A percentile compares a stretch with the other conserved stretches of the same genome.
phyloP scores from a whole-genome alignment of 2,113 vertebrate species.

The Carollia perspicillata region DNA sequence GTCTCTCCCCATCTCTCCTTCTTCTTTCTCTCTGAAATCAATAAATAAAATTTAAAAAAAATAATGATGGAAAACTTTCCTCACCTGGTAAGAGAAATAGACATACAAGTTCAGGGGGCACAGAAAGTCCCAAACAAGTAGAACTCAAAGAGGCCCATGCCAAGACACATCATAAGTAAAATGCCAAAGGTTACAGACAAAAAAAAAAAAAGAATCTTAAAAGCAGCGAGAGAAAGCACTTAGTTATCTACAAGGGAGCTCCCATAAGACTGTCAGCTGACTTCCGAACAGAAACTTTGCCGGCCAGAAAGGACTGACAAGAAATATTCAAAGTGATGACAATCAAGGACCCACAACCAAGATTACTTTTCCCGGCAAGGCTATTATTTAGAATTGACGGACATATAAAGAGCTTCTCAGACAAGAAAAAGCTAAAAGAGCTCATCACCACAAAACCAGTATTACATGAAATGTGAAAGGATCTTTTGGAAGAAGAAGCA shows the following conservation, averaged over 20 bases:
- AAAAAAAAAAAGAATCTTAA: neutral
- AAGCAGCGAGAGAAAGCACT: neutral
- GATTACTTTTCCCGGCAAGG: too few species aligned
- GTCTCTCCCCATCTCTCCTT: neutral
- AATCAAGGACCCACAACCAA: neutral
- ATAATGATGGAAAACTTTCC: neutral
- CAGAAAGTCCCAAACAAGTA: neutral
- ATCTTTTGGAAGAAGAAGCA: neutral
- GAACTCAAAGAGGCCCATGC: neutral
- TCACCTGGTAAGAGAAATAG: neutral
- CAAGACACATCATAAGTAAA: neutral
- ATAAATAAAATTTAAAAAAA: neutral
- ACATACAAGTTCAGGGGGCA: neutral
- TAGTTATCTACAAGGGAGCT: neutral
- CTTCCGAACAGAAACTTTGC: neutral
- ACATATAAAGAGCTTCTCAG: neutral
- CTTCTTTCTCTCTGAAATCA: neutral
- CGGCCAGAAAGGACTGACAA: neutral
- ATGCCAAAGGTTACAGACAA: neutral
- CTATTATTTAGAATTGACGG: too few species aligned
- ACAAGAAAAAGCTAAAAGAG: neutral
- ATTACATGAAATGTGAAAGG: neutral
- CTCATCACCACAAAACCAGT: neutral
- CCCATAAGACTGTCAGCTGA: neutral
- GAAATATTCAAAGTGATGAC: neutral